phyloP scores from a whole-genome alignment of 2,888 invertebrate genomes.

The Rhopalosiphum nymphaeae region DNA sequence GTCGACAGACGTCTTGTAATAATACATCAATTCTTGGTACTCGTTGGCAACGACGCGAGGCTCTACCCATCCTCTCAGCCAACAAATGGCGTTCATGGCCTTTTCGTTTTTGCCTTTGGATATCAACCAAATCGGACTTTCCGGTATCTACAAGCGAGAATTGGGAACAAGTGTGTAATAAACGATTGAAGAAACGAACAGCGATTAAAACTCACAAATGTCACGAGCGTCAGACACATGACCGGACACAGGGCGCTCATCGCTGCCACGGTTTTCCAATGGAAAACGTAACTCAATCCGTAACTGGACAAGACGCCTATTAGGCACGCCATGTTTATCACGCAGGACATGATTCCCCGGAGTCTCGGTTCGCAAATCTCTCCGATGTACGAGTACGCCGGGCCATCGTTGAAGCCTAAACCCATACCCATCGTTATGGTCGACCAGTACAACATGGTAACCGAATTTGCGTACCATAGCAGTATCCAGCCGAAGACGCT shows the following conservation, averaged over 20 bases:
- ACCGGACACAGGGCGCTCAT: conserved; percentile 27
- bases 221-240: background rate
- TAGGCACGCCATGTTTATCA: conserved; percentile 58
- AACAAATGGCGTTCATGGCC: conserved; percentile 41
- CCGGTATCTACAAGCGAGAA: conserved; percentile 45
- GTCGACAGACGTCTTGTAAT: conserved; percentile 16
- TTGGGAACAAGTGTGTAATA: background rate
- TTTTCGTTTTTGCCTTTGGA: conserved; percentile 29
- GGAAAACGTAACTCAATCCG: conserved; percentile 21
- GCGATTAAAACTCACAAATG: conserved; percentile 35
- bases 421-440: conserved; percentile 58
- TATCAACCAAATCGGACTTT: conserved; percentile 50
- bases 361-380: conserved; percentile 55
- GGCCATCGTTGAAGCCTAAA: conserved; percentile 53
- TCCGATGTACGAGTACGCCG: conserved; percentile 62
- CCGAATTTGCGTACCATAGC: conserved; percentile 10
- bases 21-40: conserved; percentile 28
- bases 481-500: conserved; percentile 52
- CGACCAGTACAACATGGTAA: conserved; percentile 43
- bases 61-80: conserved; percentile 55
- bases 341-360: conserved; percentile 52
- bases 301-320: conserved; percentile 48
- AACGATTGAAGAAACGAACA: too few species aligned
- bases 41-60: conserved; percentile 9
- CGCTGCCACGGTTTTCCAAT: conserved; percentile 56